phyloP scores from a whole-genome alignment of 2,113 vertebrate genomes.

The Casuarius casuarius region DNA sequence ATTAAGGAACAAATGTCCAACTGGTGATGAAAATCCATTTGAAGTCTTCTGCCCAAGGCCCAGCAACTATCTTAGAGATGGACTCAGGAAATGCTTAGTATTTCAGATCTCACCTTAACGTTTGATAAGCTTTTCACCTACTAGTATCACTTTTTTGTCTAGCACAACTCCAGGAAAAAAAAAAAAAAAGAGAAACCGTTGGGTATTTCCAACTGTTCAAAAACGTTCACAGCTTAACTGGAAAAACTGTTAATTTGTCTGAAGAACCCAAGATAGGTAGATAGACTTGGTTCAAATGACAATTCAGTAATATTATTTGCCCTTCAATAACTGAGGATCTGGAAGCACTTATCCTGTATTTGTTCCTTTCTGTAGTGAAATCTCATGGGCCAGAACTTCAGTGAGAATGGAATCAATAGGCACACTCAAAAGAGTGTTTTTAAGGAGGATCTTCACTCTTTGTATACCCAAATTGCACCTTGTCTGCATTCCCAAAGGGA shows the following conservation, averaged over 20 bases:
- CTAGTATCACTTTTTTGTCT: not conserved
- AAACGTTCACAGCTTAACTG: not conserved
- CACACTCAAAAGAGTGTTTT: not conserved
- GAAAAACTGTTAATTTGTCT: not conserved
- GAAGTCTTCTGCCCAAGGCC: not conserved
- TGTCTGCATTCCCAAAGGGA: not conserved
- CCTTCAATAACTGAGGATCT: not conserved
- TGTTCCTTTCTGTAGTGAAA: constrained; percentile 26
- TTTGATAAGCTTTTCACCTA: too few species aligned
- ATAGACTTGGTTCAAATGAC: not conserved
- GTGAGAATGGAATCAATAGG: not conserved
- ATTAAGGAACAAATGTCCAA: not conserved
- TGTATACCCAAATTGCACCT: not conserved
- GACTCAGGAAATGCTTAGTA: not conserved
- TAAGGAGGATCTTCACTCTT: not conserved
- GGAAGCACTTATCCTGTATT: constrained; percentile 9
- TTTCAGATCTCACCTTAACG: not conserved
- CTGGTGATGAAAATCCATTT: not conserved
- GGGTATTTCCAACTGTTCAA: not conserved
- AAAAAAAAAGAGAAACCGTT: not conserved
- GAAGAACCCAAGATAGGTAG: not conserved
- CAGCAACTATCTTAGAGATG: not conserved
- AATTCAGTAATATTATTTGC: not conserved
- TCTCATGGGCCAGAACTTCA: not conserved
- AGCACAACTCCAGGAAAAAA: not conserved